These are phyloP conservation scores for Torymus aiolomorphi DNA, from an alignment of 2,888 invertebrate species.

Conservation along the genomic window DNA sequence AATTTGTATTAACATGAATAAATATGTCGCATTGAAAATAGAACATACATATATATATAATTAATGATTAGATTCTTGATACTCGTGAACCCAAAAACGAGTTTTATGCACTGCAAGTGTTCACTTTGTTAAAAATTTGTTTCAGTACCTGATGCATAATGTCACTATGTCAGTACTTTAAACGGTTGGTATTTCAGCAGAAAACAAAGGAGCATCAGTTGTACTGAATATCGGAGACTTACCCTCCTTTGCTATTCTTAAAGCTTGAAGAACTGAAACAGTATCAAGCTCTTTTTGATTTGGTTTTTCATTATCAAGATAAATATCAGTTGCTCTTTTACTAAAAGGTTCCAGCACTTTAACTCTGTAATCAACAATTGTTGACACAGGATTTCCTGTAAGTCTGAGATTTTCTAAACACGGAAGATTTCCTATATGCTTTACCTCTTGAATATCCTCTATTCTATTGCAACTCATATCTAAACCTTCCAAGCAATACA, in stretches of 20 bases:
- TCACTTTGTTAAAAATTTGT: slow-evolving; percentile 4
- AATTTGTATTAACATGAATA: not conserved
- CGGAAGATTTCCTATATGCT: slow-evolving; percentile 87
- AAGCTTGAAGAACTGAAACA: slow-evolving; percentile 91
- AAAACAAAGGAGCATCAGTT: slow-evolving; percentile 75
- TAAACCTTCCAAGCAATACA: slow-evolving; percentile 90
- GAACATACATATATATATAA: slow-evolving; percentile 16
- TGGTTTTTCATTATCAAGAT: slow-evolving; percentile 91
- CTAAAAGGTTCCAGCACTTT: slow-evolving; percentile 93
- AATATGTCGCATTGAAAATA: not conserved
- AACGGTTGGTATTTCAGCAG: slow-evolving; percentile 70
- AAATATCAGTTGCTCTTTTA: slow-evolving; percentile 87
- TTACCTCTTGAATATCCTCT: slow-evolving; percentile 87
- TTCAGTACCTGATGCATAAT: not conserved
- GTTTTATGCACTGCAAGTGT: not conserved
- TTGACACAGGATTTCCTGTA: slow-evolving; percentile 92
- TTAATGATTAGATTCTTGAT: slow-evolving; percentile 7
- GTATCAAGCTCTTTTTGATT: slow-evolving; percentile 93
- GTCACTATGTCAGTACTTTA: slow-evolving; percentile 6
- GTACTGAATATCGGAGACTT: slow-evolving; percentile 80
- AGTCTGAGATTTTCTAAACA: slow-evolving; percentile 91
- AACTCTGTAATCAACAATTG: slow-evolving; percentile 91
- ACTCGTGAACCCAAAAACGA: slow-evolving; percentile 24
- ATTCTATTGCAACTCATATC: slow-evolving; percentile 93
- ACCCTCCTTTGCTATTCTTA: slow-evolving; percentile 86